Percentiles rank a stretch among this genome's conserved stretches.
phyloP scores from a whole-genome alignment of 2,888 invertebrate genomes.

The Meta bourneti region DNA sequence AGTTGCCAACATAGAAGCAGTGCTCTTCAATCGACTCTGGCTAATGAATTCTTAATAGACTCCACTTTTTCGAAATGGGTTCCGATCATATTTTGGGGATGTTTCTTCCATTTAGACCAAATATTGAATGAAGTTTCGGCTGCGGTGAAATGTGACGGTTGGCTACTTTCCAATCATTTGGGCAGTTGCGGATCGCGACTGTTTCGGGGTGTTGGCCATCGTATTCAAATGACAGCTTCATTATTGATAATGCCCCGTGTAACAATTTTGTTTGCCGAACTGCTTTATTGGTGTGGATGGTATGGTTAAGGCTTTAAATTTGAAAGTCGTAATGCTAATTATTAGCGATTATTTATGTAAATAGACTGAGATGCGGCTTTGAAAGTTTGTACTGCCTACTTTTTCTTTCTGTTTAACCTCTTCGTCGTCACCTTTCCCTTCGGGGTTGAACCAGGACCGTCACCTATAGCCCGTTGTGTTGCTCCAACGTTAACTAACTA shows the following conservation, averaged over 20 bases:
- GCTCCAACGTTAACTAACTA: too few relatives aligned
- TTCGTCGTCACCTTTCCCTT: too few relatives aligned
- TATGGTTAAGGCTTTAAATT: too few relatives aligned
- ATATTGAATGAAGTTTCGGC: conserved; percentile 30
- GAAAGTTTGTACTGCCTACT: too few relatives aligned
- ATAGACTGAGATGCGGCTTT: too few relatives aligned
- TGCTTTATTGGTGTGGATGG: neutral
- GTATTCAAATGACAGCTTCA: conserved; percentile 29
- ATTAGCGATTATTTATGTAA: too few relatives aligned
- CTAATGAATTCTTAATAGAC: conserved; percentile 51
- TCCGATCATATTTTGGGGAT: conserved; percentile 32
- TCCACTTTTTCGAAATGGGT: conserved; percentile 40
- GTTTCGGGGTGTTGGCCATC: conserved; percentile 24
- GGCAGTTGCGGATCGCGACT: conserved; percentile 6
- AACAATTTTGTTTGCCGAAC: neutral
- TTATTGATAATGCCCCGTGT: conserved; percentile 17
- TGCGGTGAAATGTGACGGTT: conserved; percentile 21
- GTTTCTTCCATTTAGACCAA: conserved; percentile 52
- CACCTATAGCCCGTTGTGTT: too few relatives aligned
- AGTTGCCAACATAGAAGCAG: neutral
- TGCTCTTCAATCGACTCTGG: conserved; percentile 1
- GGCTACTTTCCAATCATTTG: conserved; percentile 29
- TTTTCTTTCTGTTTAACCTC: too few relatives aligned
- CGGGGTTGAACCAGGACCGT: too few relatives aligned
- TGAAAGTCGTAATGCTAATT: too few relatives aligned